phyloP scores from a whole-genome alignment of 2,797 vertebrate species.

The Margarornis squamiger region DNA sequence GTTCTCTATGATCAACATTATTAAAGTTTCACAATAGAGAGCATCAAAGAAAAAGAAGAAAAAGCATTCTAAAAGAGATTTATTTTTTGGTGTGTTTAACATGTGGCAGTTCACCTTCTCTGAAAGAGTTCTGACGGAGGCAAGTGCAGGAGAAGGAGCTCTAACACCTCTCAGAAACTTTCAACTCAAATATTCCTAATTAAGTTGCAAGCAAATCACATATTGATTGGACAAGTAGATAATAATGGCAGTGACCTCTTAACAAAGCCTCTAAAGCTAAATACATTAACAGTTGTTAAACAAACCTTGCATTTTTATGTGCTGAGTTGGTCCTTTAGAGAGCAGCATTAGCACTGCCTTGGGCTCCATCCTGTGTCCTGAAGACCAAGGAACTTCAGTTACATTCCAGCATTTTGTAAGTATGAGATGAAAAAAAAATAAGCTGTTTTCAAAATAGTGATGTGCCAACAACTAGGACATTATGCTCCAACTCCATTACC shows the following conservation, averaged over 20 bases:
- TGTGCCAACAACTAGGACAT: not conserved
- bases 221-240: not conserved
- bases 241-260: not conserved
- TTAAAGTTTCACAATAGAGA: constrained; percentile 17
- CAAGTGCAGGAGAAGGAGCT: not conserved
- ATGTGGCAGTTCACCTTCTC: not conserved
- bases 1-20: not conserved
- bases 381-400: not conserved
- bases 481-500: not conserved
- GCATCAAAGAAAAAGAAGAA: not conserved
- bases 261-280: not conserved
- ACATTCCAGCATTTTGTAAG: not conserved
- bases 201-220: not conserved
- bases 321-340: not conserved
- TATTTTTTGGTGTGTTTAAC: not conserved
- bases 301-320: not conserved
- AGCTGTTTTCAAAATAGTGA: not conserved
- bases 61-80: not conserved
- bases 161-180: not conserved
- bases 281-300: not conserved
- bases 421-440: not conserved
- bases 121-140: not conserved
- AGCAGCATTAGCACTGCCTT: not conserved
- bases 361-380: not conserved
- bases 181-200: not conserved